Percentiles rank a stretch among this genome's conserved stretches.
Conservation (phyloP, 1,140 invertebrate genomes). For the Zaprionus ghesquierei region DNA sequence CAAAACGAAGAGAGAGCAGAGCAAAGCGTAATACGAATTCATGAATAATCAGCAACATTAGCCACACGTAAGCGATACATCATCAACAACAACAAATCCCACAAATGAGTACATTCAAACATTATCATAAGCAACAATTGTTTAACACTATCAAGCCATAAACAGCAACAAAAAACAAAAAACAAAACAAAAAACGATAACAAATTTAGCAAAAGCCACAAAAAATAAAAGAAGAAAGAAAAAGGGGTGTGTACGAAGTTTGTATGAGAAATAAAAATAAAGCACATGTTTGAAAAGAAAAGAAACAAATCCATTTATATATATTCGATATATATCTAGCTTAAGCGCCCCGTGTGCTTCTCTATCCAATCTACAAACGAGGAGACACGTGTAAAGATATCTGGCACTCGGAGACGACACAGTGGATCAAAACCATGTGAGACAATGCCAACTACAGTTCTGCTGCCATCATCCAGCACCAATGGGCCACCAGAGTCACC, state of each 20-base stretch:
- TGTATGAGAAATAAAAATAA: constrained; percentile 80
- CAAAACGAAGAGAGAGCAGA: constrained; percentile 16
- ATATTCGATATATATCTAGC: not conserved
- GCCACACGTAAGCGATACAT: constrained; percentile 41
- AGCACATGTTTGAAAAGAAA: constrained; percentile 77
- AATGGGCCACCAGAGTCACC: constrained; percentile 60
- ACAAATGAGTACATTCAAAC: constrained; percentile 67
- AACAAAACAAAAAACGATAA: constrained; percentile 41
- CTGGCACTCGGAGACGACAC: constrained; percentile 40
- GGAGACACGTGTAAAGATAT: constrained; percentile 47
- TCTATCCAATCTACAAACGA: constrained; percentile 42
- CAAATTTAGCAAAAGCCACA: constrained; percentile 74
- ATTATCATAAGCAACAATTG: constrained; percentile 72
- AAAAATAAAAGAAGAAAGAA: constrained; percentile 41
- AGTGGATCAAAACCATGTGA: constrained; percentile 51
- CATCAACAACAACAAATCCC: constrained; percentile 46
- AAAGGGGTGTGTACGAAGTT: constrained; percentile 59
- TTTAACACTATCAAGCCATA: constrained; percentile 64
- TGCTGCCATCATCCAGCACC: constrained; percentile 34
- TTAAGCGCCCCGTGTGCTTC: constrained; percentile 16
- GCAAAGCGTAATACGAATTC: constrained; percentile 24
- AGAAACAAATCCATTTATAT: not conserved
- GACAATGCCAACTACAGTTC: constrained; percentile 50
- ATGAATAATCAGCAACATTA: constrained; percentile 71
- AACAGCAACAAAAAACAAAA: constrained; percentile 51